Base-by-base conservation (phyloP, 2,888 invertebrate genomes). In the Pterostichus niger region DNA sequence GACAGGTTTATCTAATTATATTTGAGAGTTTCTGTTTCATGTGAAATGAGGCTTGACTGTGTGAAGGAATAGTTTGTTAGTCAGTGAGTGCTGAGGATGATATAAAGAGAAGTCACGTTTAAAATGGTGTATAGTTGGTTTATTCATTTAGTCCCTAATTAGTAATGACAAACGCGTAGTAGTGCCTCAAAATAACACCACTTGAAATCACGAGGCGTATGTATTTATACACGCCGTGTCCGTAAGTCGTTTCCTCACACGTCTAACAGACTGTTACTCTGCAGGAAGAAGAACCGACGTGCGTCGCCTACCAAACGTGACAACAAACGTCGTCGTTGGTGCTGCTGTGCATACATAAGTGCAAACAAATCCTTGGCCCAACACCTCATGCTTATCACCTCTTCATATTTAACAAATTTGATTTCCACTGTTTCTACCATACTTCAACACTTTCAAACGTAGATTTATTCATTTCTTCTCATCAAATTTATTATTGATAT, bases 211-310 rank as follows among this genome's bases (percentile, higher is more conserved):
- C 56, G 56, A 13, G 13, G 56, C 56, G 17, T 56, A 56, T 56
- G 56, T 56, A 56, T 56, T 56, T 56, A 56, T 56, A 56, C 56
- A 56, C 17, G 17, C 17, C 56, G 17, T 56, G 56, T 17, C 17
- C 56, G 56, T 56, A 13, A 56, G 56, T 56, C 52, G 56, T 56
- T 56, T 56, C 56, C 56, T 56, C 56, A 56, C 56, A 56, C 56
- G 49, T 49, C 49, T 15, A 56, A 17, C 15, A 11, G 56, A 17
- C 56, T 56, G 15, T 13, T 56, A 10, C 15, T 6, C 56, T 13
- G 56, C 56, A 11, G 56, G 56, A 56, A 56, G 56, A 56, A 56
- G 56, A 56, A 56, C 17, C 15, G 17, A 56, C 56, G 56, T 56
- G 56, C 56, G 56, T 17, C 56, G 56, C 56, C 15, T 17, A 56